Evolutionary conservation across 1,140 invertebrate species (phyloP).

Genomic region (Babylonia areolata): DNA sequence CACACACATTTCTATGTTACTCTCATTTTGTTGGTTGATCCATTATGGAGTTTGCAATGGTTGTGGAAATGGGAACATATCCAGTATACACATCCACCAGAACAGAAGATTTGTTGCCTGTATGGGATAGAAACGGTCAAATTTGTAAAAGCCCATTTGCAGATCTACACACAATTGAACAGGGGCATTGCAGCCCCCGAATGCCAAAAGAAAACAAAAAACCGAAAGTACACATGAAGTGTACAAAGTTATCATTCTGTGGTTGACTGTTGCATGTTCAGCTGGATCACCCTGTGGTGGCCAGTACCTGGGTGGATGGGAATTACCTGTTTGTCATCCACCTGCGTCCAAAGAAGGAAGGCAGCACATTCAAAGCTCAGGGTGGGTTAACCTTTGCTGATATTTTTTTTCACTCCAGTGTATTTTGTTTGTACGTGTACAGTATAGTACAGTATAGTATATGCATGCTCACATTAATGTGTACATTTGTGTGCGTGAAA

Average conservation of each 20-base stretch:
- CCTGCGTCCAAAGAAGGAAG: constrained; percentile 45
- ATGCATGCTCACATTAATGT: neutral
- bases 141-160: no score
- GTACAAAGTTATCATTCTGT: neutral
- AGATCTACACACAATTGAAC: neutral
- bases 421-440: neutral
- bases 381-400: constrained; percentile 36
- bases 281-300: constrained; percentile 51
- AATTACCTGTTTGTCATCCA: constrained; percentile 76
- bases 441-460: neutral
- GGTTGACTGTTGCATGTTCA: neutral
- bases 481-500: neutral
- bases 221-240: neutral
- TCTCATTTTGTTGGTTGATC: no score
- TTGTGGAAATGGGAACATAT: no score
- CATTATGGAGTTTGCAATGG: no score
- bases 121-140: no score
- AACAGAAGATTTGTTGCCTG: no score
- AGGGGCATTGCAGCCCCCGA: neutral
- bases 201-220: neutral
- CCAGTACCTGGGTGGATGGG: constrained; percentile 72
- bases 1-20: no score
- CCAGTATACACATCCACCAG: no score
- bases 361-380: constrained; percentile 19
- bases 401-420: neutral